phyloP scores from a whole-genome alignment of 2,888 invertebrate species.

The Caenorhabditis sp. region DNA sequence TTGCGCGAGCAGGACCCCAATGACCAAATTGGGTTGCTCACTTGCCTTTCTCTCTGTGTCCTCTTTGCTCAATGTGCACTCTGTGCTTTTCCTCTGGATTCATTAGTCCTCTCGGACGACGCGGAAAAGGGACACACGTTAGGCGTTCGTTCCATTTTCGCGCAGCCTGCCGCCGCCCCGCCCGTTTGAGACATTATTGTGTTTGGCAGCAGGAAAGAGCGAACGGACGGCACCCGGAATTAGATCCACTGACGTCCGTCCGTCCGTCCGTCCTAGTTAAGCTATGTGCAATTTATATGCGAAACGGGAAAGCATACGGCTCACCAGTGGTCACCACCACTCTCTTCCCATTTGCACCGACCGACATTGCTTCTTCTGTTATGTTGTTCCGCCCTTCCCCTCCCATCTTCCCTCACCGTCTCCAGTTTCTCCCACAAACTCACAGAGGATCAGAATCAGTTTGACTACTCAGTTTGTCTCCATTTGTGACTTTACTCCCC shows the following conservation, averaged over 20 bases:
- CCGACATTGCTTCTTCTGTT: slow-evolving; percentile 6
- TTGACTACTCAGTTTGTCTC: background rate
- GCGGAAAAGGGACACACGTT: slow-evolving; percentile 12
- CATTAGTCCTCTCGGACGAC: slow-evolving; percentile 48
- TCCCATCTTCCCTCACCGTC: slow-evolving; percentile 6
- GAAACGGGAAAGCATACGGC: slow-evolving; percentile 13
- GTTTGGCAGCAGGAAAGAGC: slow-evolving; percentile 22
- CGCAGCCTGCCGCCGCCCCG: too few relatives aligned
- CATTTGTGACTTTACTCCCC: background rate
- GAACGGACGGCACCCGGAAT: slow-evolving; percentile 36
- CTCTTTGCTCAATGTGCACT: slow-evolving; percentile 6
- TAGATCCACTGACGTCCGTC: slow-evolving; percentile 28
- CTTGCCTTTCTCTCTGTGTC: slow-evolving; percentile 29
- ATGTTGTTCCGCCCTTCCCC: background rate
- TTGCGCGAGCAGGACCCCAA: slow-evolving; percentile 23
- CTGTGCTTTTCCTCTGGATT: slow-evolving; percentile 25
- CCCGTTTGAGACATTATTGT: slow-evolving; percentile 41
- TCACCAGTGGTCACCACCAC: too few relatives aligned
- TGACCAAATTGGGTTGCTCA: slow-evolving; percentile 57
- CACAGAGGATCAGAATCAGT: slow-evolving; percentile 8
- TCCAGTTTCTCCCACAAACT: slow-evolving; percentile 5
- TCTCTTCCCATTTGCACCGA: slow-evolving; percentile 43
- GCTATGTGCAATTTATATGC: slow-evolving; percentile 67
- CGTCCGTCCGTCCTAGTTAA: slow-evolving; percentile 58
- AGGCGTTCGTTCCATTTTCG: slow-evolving; percentile 1